Evolutionary conservation across 2,888 invertebrate genomes (phyloP), one percentile per base, ranked within the genome.

Genomic region (Hoplodrina blanda): DNA sequence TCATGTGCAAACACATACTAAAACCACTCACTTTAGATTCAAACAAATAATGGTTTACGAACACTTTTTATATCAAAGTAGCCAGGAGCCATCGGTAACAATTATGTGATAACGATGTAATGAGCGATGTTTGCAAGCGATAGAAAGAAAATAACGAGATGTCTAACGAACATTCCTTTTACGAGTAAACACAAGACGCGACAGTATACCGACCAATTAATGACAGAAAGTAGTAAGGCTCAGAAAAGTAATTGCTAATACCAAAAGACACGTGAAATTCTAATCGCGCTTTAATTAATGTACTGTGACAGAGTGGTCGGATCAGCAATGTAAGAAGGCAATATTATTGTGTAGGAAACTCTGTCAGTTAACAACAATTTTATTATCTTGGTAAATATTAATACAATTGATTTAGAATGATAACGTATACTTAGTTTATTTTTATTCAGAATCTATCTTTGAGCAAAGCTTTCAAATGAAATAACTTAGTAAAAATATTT

Each of bases 181-280:
- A 64, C 44, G 63, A 64, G 54, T 65, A 53, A 63, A 56, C 49
- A 60, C 57, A 63, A 37, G 33, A 55, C 37, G 44, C 10, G 25
- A 41, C 65, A 37, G 52, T 20, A 60, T 33, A 52, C 13, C 63
- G 44, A 60, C 49, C 63, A 70, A 69, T 75, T 66, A 79, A 64
- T 80, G 60, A 52, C 70, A 54, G 76, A 79, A 66, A 63, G 70
- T 57, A 57, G 57, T 76, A 60, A 57, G 65, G 33, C 62, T 66
- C 25, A 50, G 33, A 33, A 75, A 66, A 50, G 44, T 66, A 60
- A 61, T 59, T 25, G 52, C 37, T 78, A 65, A 54, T 64, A 53
- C 41, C 20, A 57, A 52, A 63, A 73, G 57, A 78, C 30, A 66
- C 15, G 73, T 78, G 61, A 54, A 64, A 69, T 73, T 69, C 25